Conservation (phyloP, 2,797 vertebrate genomes). For the Coilia nasus region DNA sequence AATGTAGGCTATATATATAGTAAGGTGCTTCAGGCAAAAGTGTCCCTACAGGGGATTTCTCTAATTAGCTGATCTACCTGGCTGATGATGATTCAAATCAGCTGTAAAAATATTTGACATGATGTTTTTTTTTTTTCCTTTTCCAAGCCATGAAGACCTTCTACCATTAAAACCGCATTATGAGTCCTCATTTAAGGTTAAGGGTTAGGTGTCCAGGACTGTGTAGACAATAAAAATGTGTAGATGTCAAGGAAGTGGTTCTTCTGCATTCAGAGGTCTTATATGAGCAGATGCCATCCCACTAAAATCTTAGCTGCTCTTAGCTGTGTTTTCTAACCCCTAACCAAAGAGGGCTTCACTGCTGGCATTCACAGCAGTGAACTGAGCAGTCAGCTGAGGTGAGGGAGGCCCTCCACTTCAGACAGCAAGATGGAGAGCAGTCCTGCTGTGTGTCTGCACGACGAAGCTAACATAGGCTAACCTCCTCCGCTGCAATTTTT, state of each 20-base stretch:
- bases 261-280: not conserved
- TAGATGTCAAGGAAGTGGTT: not conserved
- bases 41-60: too few relatives aligned
- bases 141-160: too few relatives aligned
- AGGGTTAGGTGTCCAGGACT: too few relatives aligned
- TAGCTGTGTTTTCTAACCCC: not conserved
- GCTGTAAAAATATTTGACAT: too few relatives aligned
- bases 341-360: not conserved
- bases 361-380: constrained; percentile 40
- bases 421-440: constrained; percentile 65
- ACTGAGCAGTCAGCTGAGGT: not conserved
- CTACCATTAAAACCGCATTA: too few relatives aligned
- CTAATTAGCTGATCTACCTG: too few relatives aligned
- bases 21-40: too few relatives aligned
- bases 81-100: too few relatives aligned
- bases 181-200: too few relatives aligned
- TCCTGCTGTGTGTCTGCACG: constrained; percentile 36
- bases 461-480: constrained; percentile 11
- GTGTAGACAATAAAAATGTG: too few relatives aligned
- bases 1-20: too few relatives aligned
- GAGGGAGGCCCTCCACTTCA: constrained; percentile 49
- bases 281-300: not conserved
- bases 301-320: not conserved
- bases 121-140: too few relatives aligned
- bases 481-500: constrained; percentile 4